Conservation (phyloP, 1,140 invertebrate genomes). For the Drosophila jambulina region DNA sequence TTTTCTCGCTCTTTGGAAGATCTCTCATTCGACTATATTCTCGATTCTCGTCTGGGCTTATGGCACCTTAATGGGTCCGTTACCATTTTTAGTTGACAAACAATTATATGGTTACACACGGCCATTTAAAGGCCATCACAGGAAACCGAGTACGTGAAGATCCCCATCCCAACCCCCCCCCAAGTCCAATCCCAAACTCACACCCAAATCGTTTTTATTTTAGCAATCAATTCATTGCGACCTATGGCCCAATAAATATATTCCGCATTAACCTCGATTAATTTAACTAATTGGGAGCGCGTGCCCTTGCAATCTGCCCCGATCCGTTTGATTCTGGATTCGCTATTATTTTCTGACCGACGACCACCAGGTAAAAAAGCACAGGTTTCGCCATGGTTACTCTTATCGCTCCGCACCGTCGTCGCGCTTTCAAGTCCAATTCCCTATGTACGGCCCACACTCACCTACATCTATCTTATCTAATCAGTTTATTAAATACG, state of each 20-base stretch:
- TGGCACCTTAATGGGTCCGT: constrained; percentile 47
- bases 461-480: constrained; percentile 62
- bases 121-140: constrained; percentile 68
- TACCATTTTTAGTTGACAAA: constrained; percentile 74
- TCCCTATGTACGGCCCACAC: constrained; percentile 42
- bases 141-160: constrained; percentile 66
- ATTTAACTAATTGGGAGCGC: constrained; percentile 71
- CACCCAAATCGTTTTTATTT: constrained; percentile 6
- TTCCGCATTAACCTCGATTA: constrained; percentile 69
- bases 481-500: constrained; percentile 79
- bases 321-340: constrained; percentile 34
- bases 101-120: constrained; percentile 68
- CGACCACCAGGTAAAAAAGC: constrained; percentile 31
- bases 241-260: constrained; percentile 61
- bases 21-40: not conserved
- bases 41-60: constrained; percentile 24
- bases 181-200: not conserved
- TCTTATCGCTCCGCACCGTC: constrained; percentile 58
- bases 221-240: constrained; percentile 69
- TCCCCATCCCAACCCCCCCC: not conserved
- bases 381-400: constrained; percentile 50
- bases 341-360: constrained; percentile 22
- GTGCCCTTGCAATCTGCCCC: constrained; percentile 42
- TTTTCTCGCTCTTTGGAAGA: constrained; percentile 10
- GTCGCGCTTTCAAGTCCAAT: constrained; percentile 60